These are phyloP conservation scores for Ptyas mucosa DNA, from an alignment of 2,113 vertebrate species.

Conservation along the genomic window DNA sequence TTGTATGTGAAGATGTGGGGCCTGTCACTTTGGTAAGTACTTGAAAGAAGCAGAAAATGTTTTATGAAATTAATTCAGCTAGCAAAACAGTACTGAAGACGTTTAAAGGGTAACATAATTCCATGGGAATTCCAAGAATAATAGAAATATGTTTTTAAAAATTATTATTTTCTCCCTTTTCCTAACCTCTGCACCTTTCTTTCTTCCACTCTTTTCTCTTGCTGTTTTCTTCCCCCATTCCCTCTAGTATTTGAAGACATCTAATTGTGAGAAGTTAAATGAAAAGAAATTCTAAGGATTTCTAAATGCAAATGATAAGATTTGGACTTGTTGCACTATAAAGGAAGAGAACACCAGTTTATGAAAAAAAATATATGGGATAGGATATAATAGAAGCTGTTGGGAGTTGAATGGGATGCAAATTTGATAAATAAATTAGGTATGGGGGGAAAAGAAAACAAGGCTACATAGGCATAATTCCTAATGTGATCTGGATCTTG, in stretches of 20 bases:
- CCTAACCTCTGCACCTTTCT: neutral
- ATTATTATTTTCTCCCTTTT: neutral
- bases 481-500: neutral
- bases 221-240: neutral
- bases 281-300: neutral
- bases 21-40: conserved; percentile 63
- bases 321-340: neutral
- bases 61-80: neutral
- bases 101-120: neutral
- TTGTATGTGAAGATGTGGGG: conserved; percentile 73
- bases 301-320: neutral
- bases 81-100: neutral
- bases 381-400: neutral
- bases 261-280: neutral
- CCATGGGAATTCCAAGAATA: neutral
- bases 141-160: neutral
- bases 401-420: neutral
- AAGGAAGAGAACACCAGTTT: neutral
- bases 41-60: neutral
- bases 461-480: neutral
- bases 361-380: neutral
- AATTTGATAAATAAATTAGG: neutral
- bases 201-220: neutral
- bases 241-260: neutral
- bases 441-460: neutral